phyloP scores from a whole-genome alignment of 2,888 invertebrate species.

The Netelia fuscicornis region DNA sequence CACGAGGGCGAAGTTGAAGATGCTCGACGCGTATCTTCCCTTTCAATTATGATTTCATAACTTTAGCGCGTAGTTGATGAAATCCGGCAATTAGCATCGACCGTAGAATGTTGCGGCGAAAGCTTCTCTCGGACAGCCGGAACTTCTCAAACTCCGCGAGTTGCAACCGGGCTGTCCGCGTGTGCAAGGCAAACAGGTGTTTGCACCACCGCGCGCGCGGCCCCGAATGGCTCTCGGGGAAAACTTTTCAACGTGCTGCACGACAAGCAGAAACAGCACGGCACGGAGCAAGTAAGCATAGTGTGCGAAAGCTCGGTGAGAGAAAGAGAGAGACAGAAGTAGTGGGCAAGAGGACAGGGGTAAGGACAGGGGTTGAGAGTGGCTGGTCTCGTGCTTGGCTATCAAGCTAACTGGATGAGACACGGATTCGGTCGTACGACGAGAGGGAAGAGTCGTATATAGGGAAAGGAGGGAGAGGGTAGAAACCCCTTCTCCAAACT shows the following conservation, averaged over 20 bases:
- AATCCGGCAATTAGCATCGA: constrained; percentile 51
- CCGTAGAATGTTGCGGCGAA: background rate
- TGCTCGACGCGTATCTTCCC: constrained; percentile 42
- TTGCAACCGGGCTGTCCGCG: background rate
- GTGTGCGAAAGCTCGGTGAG: constrained; percentile 42
- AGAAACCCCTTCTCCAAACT: constrained; percentile 37
- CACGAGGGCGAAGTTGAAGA: constrained; percentile 38
- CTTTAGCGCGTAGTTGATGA: constrained; percentile 15
- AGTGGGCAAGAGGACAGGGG: background rate
- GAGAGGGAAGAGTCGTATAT: constrained; percentile 35
- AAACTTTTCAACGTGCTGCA: constrained; percentile 64
- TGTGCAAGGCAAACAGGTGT: constrained; percentile 68
- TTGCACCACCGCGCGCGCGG: constrained; percentile 44
- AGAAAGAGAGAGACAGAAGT: constrained; percentile 3
- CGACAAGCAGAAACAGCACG: constrained; percentile 50
- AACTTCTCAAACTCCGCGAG: constrained; percentile 14
- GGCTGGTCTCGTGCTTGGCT: constrained; percentile 53
- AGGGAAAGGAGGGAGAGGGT: constrained; percentile 27
- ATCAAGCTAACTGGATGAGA: constrained; percentile 73
- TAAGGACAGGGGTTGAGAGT: background rate
- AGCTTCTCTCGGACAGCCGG: constrained; percentile 6
- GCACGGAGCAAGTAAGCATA: constrained; percentile 36
- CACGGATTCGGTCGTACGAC: constrained; percentile 70
- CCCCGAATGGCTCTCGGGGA: constrained; percentile 41
- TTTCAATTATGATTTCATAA: constrained; percentile 48